Evolutionary conservation across 2,113 vertebrate species (phyloP).

Genomic region (Tympanuchus pallidicinctus): DNA sequence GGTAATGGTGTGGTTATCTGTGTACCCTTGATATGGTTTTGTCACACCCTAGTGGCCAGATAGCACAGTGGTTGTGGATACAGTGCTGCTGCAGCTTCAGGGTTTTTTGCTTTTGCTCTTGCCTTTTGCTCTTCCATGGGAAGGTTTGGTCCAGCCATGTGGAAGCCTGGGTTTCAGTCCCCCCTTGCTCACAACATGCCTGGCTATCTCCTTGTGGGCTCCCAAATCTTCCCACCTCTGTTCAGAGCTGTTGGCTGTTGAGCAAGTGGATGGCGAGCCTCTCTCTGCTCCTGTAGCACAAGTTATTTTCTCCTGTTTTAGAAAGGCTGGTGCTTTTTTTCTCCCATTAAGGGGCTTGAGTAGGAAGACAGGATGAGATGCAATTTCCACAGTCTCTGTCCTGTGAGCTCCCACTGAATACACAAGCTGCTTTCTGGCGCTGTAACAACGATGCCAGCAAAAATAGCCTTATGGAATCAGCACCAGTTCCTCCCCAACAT

Average conservation of each 20-base stretch:
- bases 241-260: neutral
- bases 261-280: neutral
- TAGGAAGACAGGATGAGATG: neutral
- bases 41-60: neutral
- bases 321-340: neutral
- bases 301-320: neutral
- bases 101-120: too few relatives aligned
- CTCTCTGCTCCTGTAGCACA: neutral
- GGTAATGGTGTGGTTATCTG: fast-evolving
- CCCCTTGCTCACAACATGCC: neutral
- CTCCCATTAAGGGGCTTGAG: neutral
- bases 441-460: neutral
- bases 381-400: neutral
- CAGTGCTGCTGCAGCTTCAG: neutral
- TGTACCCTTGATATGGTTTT: neutral
- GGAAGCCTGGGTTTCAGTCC: neutral
- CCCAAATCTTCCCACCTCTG: neutral
- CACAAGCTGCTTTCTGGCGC: neutral
- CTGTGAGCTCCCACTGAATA: neutral
- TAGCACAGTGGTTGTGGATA: neutral
- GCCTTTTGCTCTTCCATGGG: neutral
- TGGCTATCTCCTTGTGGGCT: neutral
- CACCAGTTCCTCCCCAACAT: neutral
- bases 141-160: neutral
- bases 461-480: neutral